phyloP scores from a whole-genome alignment of 2,888 invertebrate species.

The Pollenia amentaria region DNA sequence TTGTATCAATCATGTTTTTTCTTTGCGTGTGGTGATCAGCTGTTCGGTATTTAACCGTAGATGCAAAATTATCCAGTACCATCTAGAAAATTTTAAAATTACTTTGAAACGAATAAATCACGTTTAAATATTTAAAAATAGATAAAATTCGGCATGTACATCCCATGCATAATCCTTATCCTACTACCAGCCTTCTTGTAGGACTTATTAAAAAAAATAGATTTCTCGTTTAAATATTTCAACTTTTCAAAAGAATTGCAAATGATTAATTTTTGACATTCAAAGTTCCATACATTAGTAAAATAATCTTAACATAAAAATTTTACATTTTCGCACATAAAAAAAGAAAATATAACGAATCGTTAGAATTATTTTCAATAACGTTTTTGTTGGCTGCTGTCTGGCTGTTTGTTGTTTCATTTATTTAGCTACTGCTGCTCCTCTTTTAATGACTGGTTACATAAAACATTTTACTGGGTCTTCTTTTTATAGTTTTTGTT shows the following conservation, averaged over 20 bases:
- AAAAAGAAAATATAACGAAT: slow-evolving; percentile 10
- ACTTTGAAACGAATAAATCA: too few relatives aligned
- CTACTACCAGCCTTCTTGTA: too few relatives aligned
- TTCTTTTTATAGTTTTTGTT: slow-evolving; percentile 18
- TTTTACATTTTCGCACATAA: neutral
- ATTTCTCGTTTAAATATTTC: too few relatives aligned
- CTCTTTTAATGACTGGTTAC: slow-evolving; percentile 13
- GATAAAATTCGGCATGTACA: too few relatives aligned
- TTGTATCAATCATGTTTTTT: too few relatives aligned
- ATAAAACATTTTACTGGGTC: slow-evolving; percentile 12
- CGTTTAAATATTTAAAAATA: too few relatives aligned
- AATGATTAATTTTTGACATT: neutral
- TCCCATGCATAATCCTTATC: too few relatives aligned
- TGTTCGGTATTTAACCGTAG: too few relatives aligned
- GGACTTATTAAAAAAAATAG: too few relatives aligned
- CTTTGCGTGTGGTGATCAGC: too few relatives aligned
- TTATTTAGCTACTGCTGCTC: neutral
- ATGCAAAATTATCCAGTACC: too few relatives aligned
- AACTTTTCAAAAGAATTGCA: neutral
- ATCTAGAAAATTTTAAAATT: too few relatives aligned
- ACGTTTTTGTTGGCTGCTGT: slow-evolving; percentile 17
- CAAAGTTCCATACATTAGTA: neutral
- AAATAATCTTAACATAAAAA: neutral
- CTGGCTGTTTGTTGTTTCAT: slow-evolving; percentile 36
- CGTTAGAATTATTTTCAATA: neutral